Evolutionary conservation across 2,888 invertebrate species (phyloP), one percentile per base, ranked within the genome.

Genomic region (Odontothrips loti): DNA sequence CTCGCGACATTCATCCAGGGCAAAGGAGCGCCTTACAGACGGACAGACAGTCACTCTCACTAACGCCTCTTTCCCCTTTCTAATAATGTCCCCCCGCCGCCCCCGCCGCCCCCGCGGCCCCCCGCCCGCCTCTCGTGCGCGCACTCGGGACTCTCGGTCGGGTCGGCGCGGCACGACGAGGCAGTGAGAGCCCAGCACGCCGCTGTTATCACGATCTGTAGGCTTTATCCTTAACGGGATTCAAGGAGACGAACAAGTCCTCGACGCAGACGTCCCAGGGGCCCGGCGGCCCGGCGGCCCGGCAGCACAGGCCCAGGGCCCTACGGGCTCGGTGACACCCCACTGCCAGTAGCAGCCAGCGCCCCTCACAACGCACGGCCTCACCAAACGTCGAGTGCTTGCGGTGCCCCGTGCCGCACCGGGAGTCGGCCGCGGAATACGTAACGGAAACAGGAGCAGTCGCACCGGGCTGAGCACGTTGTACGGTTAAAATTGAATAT

Each of bases 131-230:
- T 58, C 58, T n/a, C n/a, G n/a, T n/a, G n/a, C n/a, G 34, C 34
- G 34, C 34, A 43, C 34, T 43, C 34, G 6, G n/a, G n/a, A n/a
- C n/a, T n/a, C n/a, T n/a, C n/a, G n/a, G n/a, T n/a, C n/a, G n/a
- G n/a, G n/a, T n/a, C n/a, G n/a, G n/a, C n/a, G n/a, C n/a, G n/a
- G 34, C 6, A 43, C 34, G 34, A 2, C 34, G 6, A 2, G 34
- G 34, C 34, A 43, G 34, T 6, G 34, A 43, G 34, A 43, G 34
- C 34, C 6, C 34, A 58, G 58, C 58, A 58, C 6, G 58, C 17
- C 58, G 58, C 8, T 75, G 23, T 75, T 75, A 75, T 75, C 68
- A 58, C 58, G 58, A 58, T 75, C 23, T 27, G 68, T 27, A 75
- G 68, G 68, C 68, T 75, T 27, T 43, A 43, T 43, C 34, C 34